Percentiles rank a stretch among this genome's conserved stretches.
Conservation (phyloP, 2,113 vertebrate species). For the Daubentonia madagascariensis region DNA sequence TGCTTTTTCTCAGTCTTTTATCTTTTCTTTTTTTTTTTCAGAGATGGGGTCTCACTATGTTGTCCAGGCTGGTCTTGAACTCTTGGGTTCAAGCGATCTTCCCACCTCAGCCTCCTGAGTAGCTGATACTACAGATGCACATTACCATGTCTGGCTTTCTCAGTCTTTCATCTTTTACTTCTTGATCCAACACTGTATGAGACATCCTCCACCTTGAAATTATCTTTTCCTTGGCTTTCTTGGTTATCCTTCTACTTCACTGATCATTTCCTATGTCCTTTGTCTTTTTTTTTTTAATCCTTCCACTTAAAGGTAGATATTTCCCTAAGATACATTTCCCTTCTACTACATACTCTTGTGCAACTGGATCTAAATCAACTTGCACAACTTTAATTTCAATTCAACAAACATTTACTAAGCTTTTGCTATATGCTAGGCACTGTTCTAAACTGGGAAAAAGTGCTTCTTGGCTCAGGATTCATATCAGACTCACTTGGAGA, state of each 20-base stretch:
- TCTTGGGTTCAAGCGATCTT: too few species aligned
- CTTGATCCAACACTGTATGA: background rate
- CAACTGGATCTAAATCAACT: background rate
- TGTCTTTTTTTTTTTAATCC: background rate
- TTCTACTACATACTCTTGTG: background rate
- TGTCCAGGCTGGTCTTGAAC: too few species aligned
- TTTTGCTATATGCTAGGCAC: background rate
- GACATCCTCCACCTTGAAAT: background rate
- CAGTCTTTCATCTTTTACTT: background rate
- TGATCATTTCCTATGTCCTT: background rate
- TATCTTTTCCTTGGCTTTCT: background rate
- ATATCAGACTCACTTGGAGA: background rate
- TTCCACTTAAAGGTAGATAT: background rate
- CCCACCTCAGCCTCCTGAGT: too few species aligned
- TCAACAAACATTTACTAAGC: background rate
- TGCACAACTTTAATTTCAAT: conserved; percentile 4
- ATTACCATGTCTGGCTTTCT: too few species aligned
- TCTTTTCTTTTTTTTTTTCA: too few species aligned
- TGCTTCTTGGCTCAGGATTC: background rate
- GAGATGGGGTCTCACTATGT: too few species aligned
- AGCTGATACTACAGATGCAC: too few species aligned
- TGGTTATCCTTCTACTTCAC: background rate
- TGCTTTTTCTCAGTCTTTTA: background rate
- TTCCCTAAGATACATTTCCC: background rate
- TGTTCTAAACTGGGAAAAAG: background rate